Conservation (phyloP, 2,113 vertebrate genomes). For the Fulmarus glacialis region DNA sequence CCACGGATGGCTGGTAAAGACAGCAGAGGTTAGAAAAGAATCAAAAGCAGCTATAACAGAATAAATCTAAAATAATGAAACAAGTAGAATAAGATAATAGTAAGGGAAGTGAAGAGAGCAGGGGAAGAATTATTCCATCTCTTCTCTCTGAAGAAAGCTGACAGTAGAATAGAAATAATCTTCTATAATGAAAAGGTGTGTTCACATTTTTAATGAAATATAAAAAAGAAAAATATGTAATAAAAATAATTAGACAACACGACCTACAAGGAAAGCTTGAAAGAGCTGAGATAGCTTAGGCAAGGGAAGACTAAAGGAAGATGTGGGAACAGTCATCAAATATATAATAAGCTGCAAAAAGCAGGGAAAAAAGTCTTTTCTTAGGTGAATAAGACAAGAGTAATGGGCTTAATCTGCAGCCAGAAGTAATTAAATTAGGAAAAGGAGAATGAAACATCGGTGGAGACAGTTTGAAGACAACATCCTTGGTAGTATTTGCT, state of each 20-base stretch:
- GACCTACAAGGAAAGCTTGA: not conserved
- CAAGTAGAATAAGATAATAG: not conserved
- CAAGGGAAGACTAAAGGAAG: not conserved
- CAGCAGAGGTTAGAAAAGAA: not conserved
- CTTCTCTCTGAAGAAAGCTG: not conserved
- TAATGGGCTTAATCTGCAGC: not conserved
- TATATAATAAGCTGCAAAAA: not conserved
- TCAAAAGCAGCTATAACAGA: not conserved
- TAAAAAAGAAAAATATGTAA: not conserved
- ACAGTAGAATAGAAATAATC: not conserved
- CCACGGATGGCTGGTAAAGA: not conserved
- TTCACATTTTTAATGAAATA: not conserved
- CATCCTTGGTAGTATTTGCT: not conserved
- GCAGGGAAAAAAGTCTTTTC: not conserved
- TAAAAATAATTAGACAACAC: not conserved
- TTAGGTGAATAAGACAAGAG: not conserved
- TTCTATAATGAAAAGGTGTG: not conserved
- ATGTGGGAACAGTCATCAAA: not conserved
- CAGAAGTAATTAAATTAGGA: not conserved
- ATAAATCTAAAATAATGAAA: constrained; percentile 22
- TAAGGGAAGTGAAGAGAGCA: not conserved
- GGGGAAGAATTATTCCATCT: not conserved
- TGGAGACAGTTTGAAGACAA: not conserved
- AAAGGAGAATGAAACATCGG: not conserved
- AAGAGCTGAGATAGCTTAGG: not conserved